Evolutionary conservation across 2,113 vertebrate species (phyloP).

Genomic region (Poicephalus gulielmi): DNA sequence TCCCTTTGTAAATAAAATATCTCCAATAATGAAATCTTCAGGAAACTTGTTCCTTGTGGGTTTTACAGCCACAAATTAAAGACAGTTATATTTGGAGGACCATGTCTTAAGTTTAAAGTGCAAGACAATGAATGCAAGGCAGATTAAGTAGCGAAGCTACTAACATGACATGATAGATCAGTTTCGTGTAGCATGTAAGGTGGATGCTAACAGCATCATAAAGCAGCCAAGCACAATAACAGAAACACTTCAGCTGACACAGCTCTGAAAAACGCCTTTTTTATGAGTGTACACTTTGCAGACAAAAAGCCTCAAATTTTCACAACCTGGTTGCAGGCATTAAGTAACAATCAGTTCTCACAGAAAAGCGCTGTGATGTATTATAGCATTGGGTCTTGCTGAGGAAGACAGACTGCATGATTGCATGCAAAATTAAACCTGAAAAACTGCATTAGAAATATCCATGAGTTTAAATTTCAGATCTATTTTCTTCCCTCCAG

Average conservation of each 20-base stretch:
- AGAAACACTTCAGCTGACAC: neutral
- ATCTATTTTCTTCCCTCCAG: neutral
- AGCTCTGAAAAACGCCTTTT: neutral
- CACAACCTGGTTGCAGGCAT: slow-evolving; percentile 9
- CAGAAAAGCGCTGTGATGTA: neutral
- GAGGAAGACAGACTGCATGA: slow-evolving; percentile 2
- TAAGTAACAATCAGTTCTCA: slow-evolving; percentile 13
- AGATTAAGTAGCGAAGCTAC: neutral
- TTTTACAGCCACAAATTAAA: neutral
- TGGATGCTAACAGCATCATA: slow-evolving; percentile 31
- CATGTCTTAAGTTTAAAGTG: neutral
- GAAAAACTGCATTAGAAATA: slow-evolving; percentile 26
- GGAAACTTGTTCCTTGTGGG: neutral
- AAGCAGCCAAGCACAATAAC: slow-evolving; percentile 16
- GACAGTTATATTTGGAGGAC: neutral
- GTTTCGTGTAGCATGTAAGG: neutral
- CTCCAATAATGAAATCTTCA: neutral
- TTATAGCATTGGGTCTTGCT: neutral
- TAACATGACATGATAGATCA: neutral
- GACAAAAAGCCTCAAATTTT: slow-evolving; percentile 34
- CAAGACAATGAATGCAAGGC: neutral
- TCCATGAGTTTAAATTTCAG: neutral
- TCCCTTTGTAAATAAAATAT: neutral
- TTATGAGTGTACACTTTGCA: slow-evolving; percentile 3
- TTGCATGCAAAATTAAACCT: slow-evolving; percentile 53